phyloP scores from a whole-genome alignment of 2,113 vertebrate species.

The Pimephales promelas region DNA sequence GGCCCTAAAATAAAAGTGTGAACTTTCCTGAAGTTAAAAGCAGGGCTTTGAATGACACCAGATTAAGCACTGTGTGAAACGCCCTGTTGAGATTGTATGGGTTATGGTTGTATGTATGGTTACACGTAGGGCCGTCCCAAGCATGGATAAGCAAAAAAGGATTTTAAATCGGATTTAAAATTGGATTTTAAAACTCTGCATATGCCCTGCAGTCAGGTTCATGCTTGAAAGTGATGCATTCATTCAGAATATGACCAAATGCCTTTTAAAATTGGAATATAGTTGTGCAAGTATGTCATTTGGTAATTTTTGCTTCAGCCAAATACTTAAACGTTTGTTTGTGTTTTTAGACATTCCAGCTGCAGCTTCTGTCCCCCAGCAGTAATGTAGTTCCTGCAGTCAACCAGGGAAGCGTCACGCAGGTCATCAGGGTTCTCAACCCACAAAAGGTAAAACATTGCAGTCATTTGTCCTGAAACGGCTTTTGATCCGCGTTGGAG shows the following conservation, averaged over 20 bases:
- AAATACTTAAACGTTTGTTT: background rate
- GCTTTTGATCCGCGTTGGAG: background rate
- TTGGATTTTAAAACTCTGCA: background rate
- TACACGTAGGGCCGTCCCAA: no score
- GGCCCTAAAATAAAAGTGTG: no score
- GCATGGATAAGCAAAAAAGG: no score
- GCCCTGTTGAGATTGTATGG: no score
- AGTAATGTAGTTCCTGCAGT: conserved; percentile 95
- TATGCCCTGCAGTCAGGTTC: background rate
- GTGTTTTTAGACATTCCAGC: conserved; percentile 91
- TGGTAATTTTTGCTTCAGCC: background rate
- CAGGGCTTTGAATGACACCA: no score
- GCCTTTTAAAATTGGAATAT: background rate
- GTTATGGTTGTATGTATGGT: no score
- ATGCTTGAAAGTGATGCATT: background rate
- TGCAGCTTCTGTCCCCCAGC: conserved; percentile 98
- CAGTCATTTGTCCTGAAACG: background rate
- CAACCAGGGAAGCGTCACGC: conserved; percentile 95
- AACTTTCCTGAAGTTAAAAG: no score
- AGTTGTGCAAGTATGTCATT: background rate
- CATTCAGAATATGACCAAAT: background rate
- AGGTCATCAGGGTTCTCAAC: conserved; percentile 99
- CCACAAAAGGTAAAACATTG: conserved; percentile 92
- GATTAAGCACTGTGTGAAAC: no score
- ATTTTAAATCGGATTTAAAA: no score